These are phyloP conservation scores for Tethya wilhelma DNA, from an alignment of 37 sponge, comb jelly and placozoan genomes.

Conservation along the genomic window DNA sequence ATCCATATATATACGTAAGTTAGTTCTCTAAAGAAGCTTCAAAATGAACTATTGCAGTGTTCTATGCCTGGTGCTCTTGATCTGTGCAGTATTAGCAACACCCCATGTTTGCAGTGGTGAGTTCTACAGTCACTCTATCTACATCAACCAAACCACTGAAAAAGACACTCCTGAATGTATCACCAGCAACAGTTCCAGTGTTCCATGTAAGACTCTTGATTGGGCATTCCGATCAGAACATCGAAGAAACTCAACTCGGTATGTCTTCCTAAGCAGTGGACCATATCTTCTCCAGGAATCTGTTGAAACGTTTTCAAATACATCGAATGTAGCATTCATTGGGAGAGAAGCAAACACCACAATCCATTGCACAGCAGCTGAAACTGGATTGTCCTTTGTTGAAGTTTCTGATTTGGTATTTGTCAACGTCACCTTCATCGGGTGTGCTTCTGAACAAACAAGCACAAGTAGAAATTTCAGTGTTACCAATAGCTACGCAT, in stretches of 20 bases:
- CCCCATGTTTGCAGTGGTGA: too few species aligned
- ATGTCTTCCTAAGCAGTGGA: neutral
- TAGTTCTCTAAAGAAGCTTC: too few species aligned
- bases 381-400: conserved; percentile 45
- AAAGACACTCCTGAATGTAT: conserved; percentile 2
- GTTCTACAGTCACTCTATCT: too few species aligned
- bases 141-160: neutral
- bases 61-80: too few species aligned
- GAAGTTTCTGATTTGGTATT: conserved; percentile 17
- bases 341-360: conserved; percentile 13
- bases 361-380: conserved; percentile 4
- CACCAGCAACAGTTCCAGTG: neutral
- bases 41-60: too few species aligned
- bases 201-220: conserved; percentile 6
- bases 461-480: conserved; percentile 23
- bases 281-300: conserved; percentile 2
- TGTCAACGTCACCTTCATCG: conserved; percentile 1
- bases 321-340: conserved; percentile 15
- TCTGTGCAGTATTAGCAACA: too few species aligned
- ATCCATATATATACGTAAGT: too few species aligned
- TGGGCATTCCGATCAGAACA: conserved; percentile 16
- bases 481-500: neutral
- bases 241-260: conserved; percentile 5
- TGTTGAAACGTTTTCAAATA: neutral
- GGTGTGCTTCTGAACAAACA: conserved; percentile 27